A percentile compares a stretch with the other conserved stretches of the same genome.
Conservation (phyloP, 2,797 vertebrate species). For the Catostomus latipinnis region DNA sequence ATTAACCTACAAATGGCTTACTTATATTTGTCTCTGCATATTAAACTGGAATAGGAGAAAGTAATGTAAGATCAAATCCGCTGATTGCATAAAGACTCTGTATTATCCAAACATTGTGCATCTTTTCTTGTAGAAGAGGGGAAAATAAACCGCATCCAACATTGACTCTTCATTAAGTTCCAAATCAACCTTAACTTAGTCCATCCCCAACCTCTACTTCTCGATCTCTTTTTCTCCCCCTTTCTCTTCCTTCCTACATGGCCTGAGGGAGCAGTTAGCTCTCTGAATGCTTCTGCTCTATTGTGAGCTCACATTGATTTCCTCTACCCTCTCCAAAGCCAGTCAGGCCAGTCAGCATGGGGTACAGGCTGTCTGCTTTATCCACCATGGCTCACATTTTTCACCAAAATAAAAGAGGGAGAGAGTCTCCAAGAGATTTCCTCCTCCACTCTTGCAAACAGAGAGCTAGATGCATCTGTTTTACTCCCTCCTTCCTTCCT, state of each 20-base stretch:
- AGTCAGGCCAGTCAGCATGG: slow-evolving; percentile 79
- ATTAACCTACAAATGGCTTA: no score
- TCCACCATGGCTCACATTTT: slow-evolving; percentile 74
- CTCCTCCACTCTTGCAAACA: slow-evolving; percentile 70
- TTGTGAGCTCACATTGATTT: slow-evolving; percentile 85
- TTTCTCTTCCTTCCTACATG: slow-evolving; percentile 60
- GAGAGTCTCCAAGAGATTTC: slow-evolving; percentile 55
- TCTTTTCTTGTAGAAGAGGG: slow-evolving; percentile 9
- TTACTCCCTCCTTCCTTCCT: slow-evolving; percentile 54
- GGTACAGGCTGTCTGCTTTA: slow-evolving; percentile 78
- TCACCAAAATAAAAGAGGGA: slow-evolving; percentile 64
- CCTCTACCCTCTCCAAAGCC: slow-evolving; percentile 75
- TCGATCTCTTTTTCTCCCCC: slow-evolving; percentile 47
- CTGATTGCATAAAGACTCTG: background rate
- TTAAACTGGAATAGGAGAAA: no score
- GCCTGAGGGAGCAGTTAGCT: slow-evolving; percentile 86
- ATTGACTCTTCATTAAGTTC: slow-evolving; percentile 62
- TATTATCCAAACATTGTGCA: slow-evolving; percentile 8
- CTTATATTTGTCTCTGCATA: no score
- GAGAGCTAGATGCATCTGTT: slow-evolving; percentile 72
- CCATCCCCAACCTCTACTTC: slow-evolving; percentile 54
- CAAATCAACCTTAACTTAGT: slow-evolving; percentile 52
- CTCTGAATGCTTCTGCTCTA: slow-evolving; percentile 80
- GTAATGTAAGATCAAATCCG: no score
- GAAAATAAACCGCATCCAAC: slow-evolving; percentile 60